Conservation (phyloP, 1,140 invertebrate genomes). For the Calephelis virginiensis region DNA sequence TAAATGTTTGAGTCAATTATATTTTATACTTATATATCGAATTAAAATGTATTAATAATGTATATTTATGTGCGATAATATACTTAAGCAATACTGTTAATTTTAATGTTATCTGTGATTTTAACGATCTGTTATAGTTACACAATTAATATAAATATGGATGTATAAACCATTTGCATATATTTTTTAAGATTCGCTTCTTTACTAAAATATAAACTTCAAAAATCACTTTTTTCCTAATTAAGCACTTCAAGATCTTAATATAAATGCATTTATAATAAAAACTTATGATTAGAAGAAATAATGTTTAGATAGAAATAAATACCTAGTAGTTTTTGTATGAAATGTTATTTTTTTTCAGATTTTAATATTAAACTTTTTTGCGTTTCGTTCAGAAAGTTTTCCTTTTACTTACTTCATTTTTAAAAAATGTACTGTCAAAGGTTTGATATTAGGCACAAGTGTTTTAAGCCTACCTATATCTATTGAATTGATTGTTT, state of each 20-base stretch:
- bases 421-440: too few species aligned
- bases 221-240: conserved; percentile 15
- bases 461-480: too few species aligned
- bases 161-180: conserved; percentile 5
- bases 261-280: conserved; percentile 38
- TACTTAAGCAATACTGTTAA: conserved; percentile 9
- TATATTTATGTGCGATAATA: background rate
- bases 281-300: conserved; percentile 31
- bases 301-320: conserved; percentile 45
- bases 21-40: background rate
- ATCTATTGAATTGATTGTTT: too few species aligned
- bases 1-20: background rate
- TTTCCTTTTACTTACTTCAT: background rate
- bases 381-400: background rate
- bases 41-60: background rate
- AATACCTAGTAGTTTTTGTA: conserved; percentile 47
- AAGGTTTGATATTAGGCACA: too few species aligned
- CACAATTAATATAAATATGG: background rate
- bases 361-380: conserved; percentile 21
- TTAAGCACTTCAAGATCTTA: conserved; percentile 8
- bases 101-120: conserved; percentile 14
- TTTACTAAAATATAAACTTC: conserved; percentile 9
- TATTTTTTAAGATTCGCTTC: conserved; percentile 19
- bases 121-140: conserved; percentile 1
- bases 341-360: conserved; percentile 37